These are phyloP conservation scores for Melanerpes aurifrons DNA, from an alignment of 2,113 vertebrate species.

Conservation along the genomic window DNA sequence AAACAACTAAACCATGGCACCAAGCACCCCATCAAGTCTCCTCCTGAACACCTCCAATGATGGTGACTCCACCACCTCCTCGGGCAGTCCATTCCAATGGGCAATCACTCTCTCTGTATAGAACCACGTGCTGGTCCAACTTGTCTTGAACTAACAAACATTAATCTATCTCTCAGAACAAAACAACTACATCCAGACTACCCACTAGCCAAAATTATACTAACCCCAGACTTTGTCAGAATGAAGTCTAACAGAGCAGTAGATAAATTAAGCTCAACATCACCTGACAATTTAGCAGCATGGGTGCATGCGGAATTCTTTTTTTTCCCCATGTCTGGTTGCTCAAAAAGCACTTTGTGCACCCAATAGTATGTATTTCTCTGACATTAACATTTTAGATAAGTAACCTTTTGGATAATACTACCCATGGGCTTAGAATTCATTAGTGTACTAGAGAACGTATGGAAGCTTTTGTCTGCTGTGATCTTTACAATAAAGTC, in stretches of 20 bases:
- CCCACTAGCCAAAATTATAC: background rate
- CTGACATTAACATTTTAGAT: accelerated
- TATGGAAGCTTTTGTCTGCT: background rate
- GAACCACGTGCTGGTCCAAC: background rate
- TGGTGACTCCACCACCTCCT: too few species aligned
- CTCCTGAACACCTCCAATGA: too few species aligned
- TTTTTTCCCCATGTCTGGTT: background rate
- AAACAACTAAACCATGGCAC: too few species aligned
- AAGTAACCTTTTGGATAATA: background rate
- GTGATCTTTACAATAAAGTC: background rate
- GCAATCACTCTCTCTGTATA: too few species aligned
- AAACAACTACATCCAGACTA: background rate
- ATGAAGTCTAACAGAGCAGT: background rate
- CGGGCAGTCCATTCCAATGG: too few species aligned
- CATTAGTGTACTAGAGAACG: background rate
- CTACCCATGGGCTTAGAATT: background rate
- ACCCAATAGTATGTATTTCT: background rate
- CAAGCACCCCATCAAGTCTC: too few species aligned
- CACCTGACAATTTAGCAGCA: background rate
- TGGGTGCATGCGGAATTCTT: background rate
- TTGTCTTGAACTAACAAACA: background rate
- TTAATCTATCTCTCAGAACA: background rate
- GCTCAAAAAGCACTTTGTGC: too few species aligned
- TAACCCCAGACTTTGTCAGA: background rate
- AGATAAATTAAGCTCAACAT: background rate